A percentile compares a stretch with the other conserved stretches of the same genome.
Conservation (phyloP, 2,797 vertebrate species). For the Onychomys arenicola region DNA sequence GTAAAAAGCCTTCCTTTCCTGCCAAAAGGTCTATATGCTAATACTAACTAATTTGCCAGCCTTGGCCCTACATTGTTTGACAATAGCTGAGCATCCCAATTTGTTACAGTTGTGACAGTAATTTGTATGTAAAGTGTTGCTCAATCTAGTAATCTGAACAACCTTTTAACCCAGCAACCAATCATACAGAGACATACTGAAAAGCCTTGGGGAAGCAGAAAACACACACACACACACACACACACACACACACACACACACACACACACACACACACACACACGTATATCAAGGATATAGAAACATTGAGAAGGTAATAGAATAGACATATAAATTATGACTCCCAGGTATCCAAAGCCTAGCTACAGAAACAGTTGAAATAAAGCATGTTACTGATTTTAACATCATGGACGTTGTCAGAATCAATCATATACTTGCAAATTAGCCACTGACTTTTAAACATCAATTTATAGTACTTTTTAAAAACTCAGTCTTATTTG, state of each 20-base stretch:
- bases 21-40: conserved; percentile 90
- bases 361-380: background rate
- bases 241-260: no score
- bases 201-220: conserved; percentile 58
- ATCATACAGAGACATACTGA: conserved; percentile 65
- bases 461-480: background rate
- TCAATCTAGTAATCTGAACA: conserved; percentile 78
- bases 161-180: conserved; percentile 73
- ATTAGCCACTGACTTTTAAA: conserved; percentile 51
- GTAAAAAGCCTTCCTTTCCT: conserved; percentile 84
- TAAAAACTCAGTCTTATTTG: background rate
- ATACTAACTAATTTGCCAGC: conserved; percentile 89
- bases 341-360: background rate
- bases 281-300: background rate
- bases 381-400: background rate
- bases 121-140: conserved; percentile 86
- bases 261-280: no score
- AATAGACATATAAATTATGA: background rate
- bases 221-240: background rate
- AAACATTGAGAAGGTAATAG: background rate
- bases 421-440: background rate
- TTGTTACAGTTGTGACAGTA: conserved; percentile 87
- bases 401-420: background rate
- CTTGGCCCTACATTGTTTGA: conserved; percentile 86
- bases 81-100: conserved; percentile 86